phyloP scores from a whole-genome alignment of 2,797 vertebrate species.

The Microhierax caerulescens region DNA sequence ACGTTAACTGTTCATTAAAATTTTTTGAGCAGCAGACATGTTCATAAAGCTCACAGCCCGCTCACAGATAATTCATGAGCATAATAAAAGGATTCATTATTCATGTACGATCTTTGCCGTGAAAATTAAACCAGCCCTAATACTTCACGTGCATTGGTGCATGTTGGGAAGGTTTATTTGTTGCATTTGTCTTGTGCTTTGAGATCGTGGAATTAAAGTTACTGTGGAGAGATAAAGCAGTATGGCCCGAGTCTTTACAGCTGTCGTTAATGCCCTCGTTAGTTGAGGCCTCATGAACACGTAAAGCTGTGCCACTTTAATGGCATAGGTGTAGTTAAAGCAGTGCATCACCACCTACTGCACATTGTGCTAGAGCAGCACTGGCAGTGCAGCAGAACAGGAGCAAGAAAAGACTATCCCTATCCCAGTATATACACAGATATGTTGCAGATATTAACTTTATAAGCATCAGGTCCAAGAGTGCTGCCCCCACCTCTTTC shows the following conservation, averaged over 20 bases:
- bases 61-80: constrained; percentile 61
- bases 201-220: constrained; percentile 18
- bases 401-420: background rate
- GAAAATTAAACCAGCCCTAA: constrained; percentile 49
- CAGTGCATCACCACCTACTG: background rate
- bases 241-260: background rate
- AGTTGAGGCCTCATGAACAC: background rate
- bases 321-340: background rate
- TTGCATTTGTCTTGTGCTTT: constrained; percentile 12
- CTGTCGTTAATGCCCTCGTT: background rate
- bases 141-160: background rate
- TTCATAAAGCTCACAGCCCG: constrained; percentile 50
- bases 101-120: constrained; percentile 45
- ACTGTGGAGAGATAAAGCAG: background rate
- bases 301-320: background rate
- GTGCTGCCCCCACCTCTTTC: background rate
- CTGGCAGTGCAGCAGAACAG: background rate
- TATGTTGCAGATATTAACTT: background rate
- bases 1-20: constrained; percentile 42
- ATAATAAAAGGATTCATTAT: constrained; percentile 63
- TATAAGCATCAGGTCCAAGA: background rate
- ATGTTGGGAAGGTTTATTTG: constrained; percentile 45
- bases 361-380: background rate
- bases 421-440: background rate
- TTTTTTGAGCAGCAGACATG: constrained; percentile 16